Evolutionary conservation across 2,888 invertebrate species (phyloP).

Genomic region (Euzophera pinguis): DNA sequence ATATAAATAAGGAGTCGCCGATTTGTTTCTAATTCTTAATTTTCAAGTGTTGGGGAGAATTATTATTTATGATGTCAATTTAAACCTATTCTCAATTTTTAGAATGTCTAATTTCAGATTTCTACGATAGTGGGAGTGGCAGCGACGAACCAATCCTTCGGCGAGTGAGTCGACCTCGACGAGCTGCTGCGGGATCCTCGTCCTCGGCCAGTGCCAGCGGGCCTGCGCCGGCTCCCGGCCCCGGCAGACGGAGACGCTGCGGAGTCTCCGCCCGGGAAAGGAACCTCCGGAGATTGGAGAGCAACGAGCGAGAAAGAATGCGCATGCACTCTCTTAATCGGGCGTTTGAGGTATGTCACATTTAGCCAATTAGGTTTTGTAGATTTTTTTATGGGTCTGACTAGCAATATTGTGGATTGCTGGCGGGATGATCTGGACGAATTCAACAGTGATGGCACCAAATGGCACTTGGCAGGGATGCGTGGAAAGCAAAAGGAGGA

Average conservation of each 20-base stretch:
- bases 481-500: too few relatives aligned
- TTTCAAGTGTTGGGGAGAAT: too few relatives aligned
- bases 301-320: constrained; percentile 94
- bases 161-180: constrained; percentile 47
- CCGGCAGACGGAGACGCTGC: constrained; percentile 83
- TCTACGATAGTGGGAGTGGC: constrained; percentile 64
- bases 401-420: too few relatives aligned
- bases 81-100: too few relatives aligned
- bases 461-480: too few relatives aligned
- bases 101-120: constrained; percentile 54
- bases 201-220: constrained; percentile 44
- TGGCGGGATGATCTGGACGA: too few relatives aligned
- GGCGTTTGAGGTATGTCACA: constrained; percentile 87
- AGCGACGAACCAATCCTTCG: constrained; percentile 56
- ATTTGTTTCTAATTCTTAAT: too few relatives aligned
- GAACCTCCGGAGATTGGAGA: constrained; percentile 91
- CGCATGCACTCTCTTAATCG: constrained; percentile 95
- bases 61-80: too few relatives aligned
- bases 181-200: constrained; percentile 52
- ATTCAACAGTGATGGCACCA: too few relatives aligned
- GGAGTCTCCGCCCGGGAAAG: constrained; percentile 91
- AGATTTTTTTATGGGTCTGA: too few relatives aligned
- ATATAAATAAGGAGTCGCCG: too few relatives aligned
- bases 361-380: neutral
- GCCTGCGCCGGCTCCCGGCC: constrained; percentile 26